Conservation (phyloP, 1,140 invertebrate species). For the Bombus cullumanus region DNA sequence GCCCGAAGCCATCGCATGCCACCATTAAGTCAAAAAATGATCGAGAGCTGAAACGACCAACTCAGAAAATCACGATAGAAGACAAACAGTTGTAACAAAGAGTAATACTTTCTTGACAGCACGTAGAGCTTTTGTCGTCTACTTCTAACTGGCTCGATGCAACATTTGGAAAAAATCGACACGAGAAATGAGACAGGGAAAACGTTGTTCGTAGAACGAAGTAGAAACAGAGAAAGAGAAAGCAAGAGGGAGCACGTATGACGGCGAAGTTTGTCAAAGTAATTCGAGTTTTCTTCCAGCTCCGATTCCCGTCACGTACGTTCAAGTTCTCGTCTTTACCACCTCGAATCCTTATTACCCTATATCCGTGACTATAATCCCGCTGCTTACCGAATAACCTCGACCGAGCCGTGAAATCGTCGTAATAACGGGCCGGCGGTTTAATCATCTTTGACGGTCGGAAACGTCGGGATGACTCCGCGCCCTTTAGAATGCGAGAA, state of each 20-base stretch:
- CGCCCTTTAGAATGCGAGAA: no score
- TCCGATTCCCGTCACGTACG: constrained; percentile 78
- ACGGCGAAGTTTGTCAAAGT: constrained; percentile 75
- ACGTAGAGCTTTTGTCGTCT: constrained; percentile 12
- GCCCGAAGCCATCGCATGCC: background rate
- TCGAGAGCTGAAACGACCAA: background rate
- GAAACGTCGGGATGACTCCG: background rate
- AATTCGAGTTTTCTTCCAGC: constrained; percentile 73
- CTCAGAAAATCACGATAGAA: background rate
- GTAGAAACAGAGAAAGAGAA: background rate
- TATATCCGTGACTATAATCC: constrained; percentile 73
- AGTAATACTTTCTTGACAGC: constrained; percentile 44
- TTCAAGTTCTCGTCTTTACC: constrained; percentile 77
- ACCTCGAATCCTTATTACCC: constrained; percentile 79
- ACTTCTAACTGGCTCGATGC: constrained; percentile 48
- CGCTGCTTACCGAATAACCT: constrained; percentile 53
- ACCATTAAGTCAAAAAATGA: background rate
- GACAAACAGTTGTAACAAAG: constrained; percentile 5
- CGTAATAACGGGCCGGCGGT: constrained; percentile 56
- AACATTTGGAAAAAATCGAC: background rate
- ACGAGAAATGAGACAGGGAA: no score
- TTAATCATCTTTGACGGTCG: constrained; percentile 52
- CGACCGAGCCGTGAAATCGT: constrained; percentile 64
- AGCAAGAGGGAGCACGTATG: constrained; percentile 51
- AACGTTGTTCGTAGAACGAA: background rate